Conservation (phyloP, 64 coral and sea anemone genomes). For the Montipora sp. region DNA sequence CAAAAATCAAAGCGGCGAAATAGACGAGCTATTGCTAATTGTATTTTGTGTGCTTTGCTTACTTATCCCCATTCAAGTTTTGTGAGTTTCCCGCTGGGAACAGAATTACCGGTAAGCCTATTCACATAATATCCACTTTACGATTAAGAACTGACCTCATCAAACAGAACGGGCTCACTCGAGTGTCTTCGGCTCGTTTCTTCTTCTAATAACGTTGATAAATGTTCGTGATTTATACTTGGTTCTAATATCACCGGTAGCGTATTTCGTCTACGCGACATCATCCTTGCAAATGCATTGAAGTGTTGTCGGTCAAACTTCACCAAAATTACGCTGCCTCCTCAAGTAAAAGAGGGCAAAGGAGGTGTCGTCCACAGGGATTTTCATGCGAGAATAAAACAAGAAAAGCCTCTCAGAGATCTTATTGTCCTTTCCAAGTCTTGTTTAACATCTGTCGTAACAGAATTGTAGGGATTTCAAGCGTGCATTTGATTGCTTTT, state of each 20-base stretch:
- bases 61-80: no score
- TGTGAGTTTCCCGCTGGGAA: no score
- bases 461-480: neutral
- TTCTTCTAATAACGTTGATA: neutral
- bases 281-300: neutral
- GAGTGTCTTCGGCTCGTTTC: constrained; percentile 2
- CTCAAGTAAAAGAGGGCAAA: no score
- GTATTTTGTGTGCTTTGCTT: neutral
- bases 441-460: neutral
- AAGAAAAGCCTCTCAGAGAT: neutral
- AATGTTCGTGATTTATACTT: neutral
- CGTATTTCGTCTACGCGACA: constrained; percentile 36
- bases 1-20: no score
- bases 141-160: constrained; percentile 1
- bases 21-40: neutral
- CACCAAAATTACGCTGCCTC: neutral
- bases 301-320: neutral
- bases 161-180: neutral
- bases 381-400: neutral
- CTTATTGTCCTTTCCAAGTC: neutral
- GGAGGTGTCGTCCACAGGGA: neutral
- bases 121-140: no score
- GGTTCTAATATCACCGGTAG: constrained; percentile 45
- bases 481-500: neutral
- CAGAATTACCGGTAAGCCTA: no score